Percentiles rank a stretch among this genome's conserved stretches.
phyloP scores from a whole-genome alignment of 2,113 vertebrate species.

The Clarias gariepinus region DNA sequence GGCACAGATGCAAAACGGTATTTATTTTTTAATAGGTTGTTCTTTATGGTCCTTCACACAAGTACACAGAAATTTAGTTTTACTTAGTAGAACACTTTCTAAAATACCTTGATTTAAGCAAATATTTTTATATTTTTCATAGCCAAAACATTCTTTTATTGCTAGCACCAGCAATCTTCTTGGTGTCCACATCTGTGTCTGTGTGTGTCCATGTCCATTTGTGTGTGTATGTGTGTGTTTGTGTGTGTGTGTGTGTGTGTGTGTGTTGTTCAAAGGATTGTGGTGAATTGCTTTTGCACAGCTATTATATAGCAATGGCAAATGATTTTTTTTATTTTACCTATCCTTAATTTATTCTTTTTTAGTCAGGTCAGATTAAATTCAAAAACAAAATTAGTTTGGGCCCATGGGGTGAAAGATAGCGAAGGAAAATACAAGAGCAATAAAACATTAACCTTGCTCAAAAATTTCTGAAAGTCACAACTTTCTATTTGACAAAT shows the following conservation, averaged over 20 bases:
- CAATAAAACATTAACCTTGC: background rate
- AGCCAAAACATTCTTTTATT: background rate
- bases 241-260: no score
- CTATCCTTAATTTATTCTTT: background rate
- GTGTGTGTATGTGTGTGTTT: slow-evolving; percentile 7
- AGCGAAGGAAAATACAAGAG: background rate
- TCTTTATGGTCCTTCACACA: background rate
- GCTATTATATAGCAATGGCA: background rate
- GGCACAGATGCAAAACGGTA: background rate
- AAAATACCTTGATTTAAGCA: background rate
- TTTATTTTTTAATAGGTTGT: background rate
- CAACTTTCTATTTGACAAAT: background rate
- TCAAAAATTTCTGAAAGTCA: background rate
- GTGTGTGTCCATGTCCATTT: background rate
- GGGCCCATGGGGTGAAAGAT: background rate
- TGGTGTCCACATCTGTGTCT: background rate
- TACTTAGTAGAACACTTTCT: background rate
- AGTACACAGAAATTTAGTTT: no score
- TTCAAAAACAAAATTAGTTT: background rate
- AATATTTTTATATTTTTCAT: background rate
- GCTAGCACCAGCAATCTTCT: background rate
- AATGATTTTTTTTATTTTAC: background rate
- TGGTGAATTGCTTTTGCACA: background rate
- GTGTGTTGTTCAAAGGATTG: background rate
- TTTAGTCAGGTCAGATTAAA: background rate